A percentile compares a stretch with the other conserved stretches of the same genome.
Evolutionary conservation across 2,797 vertebrate genomes (phyloP).

Genomic region (Enteromius trimaculatus): DNA sequence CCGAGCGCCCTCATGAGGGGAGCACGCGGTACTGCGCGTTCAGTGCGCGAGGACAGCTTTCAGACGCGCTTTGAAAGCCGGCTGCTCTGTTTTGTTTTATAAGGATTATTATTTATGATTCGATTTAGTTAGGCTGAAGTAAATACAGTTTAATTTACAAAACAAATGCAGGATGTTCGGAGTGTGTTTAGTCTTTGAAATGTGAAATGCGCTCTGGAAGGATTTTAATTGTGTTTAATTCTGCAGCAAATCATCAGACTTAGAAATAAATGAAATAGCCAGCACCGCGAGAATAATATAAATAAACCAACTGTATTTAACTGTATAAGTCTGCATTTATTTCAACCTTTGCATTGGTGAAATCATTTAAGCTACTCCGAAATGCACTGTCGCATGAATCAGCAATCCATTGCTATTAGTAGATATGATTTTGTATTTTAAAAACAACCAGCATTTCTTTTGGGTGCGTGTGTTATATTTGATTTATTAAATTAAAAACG

Average conservation of each 20-base stretch:
- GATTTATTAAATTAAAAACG: background rate
- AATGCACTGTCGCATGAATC: background rate
- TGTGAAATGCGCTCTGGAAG: background rate
- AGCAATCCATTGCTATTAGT: background rate
- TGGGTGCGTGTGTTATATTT: background rate
- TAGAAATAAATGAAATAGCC: background rate
- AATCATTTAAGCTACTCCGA: background rate
- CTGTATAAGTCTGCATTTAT: background rate
- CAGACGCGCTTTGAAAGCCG: background rate
- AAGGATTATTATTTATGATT: background rate
- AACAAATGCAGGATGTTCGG: background rate
- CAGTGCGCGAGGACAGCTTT: background rate
- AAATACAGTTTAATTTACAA: background rate
- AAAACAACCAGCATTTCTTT: background rate
- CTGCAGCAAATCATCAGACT: background rate
- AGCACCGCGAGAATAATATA: background rate
- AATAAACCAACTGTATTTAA: background rate
- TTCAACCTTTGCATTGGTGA: background rate
- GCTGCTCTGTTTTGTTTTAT: background rate
- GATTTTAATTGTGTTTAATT: constrained; percentile 1
- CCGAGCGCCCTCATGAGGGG: constrained; percentile 76
- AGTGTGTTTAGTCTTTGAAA: background rate
- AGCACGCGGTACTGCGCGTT: background rate
- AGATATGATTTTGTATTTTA: background rate
- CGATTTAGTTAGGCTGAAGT: background rate